These are phyloP conservation scores for Orthosia cruda DNA, from an alignment of 2,888 invertebrate species.

Conservation along the genomic window DNA sequence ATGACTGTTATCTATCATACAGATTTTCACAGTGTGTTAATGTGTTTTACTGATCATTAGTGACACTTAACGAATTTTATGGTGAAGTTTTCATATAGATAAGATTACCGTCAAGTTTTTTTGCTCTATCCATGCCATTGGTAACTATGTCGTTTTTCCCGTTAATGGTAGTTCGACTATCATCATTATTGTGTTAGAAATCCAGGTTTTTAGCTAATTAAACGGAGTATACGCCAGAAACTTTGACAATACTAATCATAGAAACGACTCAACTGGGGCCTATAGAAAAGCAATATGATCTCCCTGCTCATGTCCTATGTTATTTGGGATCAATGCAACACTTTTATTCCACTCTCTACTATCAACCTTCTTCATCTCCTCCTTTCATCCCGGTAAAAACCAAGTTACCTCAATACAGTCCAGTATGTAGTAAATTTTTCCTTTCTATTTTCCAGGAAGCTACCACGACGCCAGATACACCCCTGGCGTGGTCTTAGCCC, in stretches of 20 bases:
- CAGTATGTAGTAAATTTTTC: neutral
- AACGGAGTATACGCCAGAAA: too few species aligned
- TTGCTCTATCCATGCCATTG: neutral
- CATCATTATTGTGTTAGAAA: too few species aligned
- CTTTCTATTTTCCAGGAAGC: conserved; percentile 80
- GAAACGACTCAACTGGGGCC: too few species aligned
- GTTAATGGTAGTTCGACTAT: neutral
- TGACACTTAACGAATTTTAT: neutral
- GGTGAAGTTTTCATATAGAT: neutral
- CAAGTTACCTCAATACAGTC: too few species aligned
- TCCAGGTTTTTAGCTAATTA: too few species aligned
- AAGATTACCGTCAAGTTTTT: neutral
- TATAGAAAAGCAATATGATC: too few species aligned
- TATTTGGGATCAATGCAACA: too few species aligned
- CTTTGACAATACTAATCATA: too few species aligned
- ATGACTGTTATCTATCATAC: neutral
- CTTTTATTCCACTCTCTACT: too few species aligned
- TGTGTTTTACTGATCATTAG: neutral
- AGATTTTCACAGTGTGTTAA: conserved; percentile 5
- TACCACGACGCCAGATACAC: conserved; percentile 84
- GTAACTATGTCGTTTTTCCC: neutral
- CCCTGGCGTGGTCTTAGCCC: conserved; percentile 79
- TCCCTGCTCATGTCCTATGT: too few species aligned
- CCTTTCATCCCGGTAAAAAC: too few species aligned
- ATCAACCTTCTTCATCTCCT: too few species aligned